Evolutionary conservation across 2,797 vertebrate genomes (phyloP).

Genomic region (Prionace glauca): DNA sequence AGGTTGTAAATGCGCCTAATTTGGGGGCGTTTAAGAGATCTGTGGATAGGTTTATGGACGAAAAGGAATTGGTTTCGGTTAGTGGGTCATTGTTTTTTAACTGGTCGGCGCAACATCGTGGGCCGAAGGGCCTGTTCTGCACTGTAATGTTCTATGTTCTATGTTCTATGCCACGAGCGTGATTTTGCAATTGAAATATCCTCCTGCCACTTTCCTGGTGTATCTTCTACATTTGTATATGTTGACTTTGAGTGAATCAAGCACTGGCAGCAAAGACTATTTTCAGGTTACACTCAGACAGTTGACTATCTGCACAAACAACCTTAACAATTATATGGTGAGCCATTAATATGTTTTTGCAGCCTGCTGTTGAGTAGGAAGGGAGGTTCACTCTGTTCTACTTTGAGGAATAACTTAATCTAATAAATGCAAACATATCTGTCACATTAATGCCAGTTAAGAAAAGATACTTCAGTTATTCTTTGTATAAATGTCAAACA

Average conservation of each 20-base stretch:
- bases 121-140: too few species aligned
- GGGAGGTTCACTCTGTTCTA: slow-evolving; percentile 2
- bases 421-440: slow-evolving; percentile 37
- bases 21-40: too few species aligned
- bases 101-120: too few species aligned
- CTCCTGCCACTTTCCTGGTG: not conserved
- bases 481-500: slow-evolving; percentile 37
- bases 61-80: too few species aligned
- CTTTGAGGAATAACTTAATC: slow-evolving; percentile 38
- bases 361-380: slow-evolving; percentile 6
- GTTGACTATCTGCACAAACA: not conserved
- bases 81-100: too few species aligned
- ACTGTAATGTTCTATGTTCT: too few species aligned
- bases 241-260: not conserved
- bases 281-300: not conserved
- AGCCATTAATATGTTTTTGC: slow-evolving; percentile 29
- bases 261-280: not conserved
- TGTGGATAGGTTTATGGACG: too few species aligned
- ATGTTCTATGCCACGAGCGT: not conserved
- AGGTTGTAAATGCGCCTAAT: too few species aligned
- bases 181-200: not conserved
- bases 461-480: slow-evolving; percentile 37
- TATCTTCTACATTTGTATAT: not conserved
- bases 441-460: slow-evolving; percentile 38
- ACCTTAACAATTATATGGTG: slow-evolving; percentile 19